Percentiles rank a stretch among this genome's conserved stretches.
These are phyloP conservation scores for Setophaga kirtlandii DNA, from an alignment of 2,113 vertebrate species.

Conservation along the genomic window DNA sequence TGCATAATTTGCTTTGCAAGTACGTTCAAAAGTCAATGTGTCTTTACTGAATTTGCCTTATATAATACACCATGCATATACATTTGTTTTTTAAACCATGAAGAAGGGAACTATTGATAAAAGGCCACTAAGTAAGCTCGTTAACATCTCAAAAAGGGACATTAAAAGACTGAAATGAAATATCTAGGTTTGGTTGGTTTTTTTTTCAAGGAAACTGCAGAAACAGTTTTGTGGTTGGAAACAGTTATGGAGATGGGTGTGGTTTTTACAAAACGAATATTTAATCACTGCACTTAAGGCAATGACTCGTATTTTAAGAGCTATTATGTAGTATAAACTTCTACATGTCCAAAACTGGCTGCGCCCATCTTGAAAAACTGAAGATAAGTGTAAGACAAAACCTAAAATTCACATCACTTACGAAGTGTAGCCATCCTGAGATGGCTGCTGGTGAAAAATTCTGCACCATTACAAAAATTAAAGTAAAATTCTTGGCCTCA, in stretches of 20 bases:
- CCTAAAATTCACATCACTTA: background rate
- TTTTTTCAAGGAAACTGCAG: background rate
- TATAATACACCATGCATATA: background rate
- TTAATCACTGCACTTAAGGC: background rate
- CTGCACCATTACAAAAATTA: background rate
- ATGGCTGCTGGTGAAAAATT: background rate
- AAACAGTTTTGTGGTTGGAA: background rate
- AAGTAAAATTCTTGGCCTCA: background rate
- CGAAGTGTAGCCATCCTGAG: background rate
- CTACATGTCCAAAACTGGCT: background rate
- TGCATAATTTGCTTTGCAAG: background rate
- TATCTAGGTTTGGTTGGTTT: rapidly evolving
- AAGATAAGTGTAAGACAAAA: background rate
- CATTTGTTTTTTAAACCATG: background rate
- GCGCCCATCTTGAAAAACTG: background rate
- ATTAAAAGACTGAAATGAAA: background rate
- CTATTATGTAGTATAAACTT: background rate
- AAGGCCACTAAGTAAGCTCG: background rate
- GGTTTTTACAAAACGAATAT: background rate
- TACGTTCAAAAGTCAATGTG: background rate
- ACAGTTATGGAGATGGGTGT: background rate
- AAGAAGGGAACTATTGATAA: background rate
- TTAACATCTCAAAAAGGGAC: background rate
- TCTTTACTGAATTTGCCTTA: background rate
- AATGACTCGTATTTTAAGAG: background rate